Percentiles rank a stretch among this genome's conserved stretches.
phyloP scores from a whole-genome alignment of 2,113 vertebrate genomes.

The Hemiprocne comata region DNA sequence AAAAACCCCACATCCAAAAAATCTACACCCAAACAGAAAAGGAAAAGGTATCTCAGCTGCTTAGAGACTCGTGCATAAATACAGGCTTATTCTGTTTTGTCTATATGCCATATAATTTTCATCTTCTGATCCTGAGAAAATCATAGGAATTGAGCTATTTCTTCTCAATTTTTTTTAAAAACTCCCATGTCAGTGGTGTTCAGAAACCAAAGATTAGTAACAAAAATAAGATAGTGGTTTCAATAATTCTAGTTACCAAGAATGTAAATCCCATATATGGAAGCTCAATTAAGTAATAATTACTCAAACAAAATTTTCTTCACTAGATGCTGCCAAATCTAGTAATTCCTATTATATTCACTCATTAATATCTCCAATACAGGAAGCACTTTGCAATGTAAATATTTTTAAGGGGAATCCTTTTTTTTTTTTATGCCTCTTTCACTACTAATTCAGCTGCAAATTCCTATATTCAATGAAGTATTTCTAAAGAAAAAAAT shows the following conservation, averaged over 20 bases:
- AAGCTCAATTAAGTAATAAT: not conserved
- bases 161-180: not conserved
- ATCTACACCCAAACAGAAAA: not conserved
- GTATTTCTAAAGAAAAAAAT: not conserved
- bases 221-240: not conserved
- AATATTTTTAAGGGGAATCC: not conserved
- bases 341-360: not conserved
- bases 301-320: not conserved
- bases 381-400: fast-evolving
- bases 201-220: not conserved
- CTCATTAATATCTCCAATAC: not conserved
- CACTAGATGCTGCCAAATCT: not conserved
- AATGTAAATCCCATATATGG: not conserved
- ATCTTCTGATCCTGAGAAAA: not conserved
- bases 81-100: not conserved
- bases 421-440: not conserved
- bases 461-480: not conserved
- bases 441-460: not conserved
- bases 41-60: fast-evolving
- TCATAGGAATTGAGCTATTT: not conserved
- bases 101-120: not conserved
- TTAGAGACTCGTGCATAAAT: not conserved
- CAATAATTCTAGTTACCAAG: not conserved
- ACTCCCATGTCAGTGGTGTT: not conserved
- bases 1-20: too few relatives aligned